Evolutionary conservation across 2,888 invertebrate species (phyloP).

Genomic region (Gastrophysa polygoni): DNA sequence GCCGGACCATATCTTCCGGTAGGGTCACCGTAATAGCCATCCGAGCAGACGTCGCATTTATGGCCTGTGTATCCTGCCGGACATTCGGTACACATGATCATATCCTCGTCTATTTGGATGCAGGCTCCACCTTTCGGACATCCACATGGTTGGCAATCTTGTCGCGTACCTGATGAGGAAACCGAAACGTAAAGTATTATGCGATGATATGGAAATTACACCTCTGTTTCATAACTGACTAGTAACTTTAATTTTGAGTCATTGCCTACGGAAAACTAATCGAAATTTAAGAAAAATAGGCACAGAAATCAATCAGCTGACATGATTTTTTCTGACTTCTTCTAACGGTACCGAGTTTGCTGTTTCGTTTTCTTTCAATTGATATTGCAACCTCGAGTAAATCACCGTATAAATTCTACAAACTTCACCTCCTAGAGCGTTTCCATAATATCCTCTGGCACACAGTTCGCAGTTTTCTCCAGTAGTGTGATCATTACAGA

Average conservation of each 20-base stretch:
- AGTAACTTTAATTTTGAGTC: too few relatives aligned
- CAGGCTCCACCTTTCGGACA: conserved; percentile 96
- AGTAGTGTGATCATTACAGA: conserved; percentile 94
- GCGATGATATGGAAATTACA: too few relatives aligned
- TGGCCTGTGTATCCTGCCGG: conserved; percentile 90
- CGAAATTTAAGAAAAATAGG: too few relatives aligned
- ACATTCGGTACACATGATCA: conserved; percentile 92
- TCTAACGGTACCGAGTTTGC: too few relatives aligned
- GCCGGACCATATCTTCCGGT: conserved; percentile 67
- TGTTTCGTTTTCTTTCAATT: too few relatives aligned
- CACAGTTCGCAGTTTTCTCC: conserved; percentile 96
- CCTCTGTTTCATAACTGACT: too few relatives aligned
- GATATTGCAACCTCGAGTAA: too few relatives aligned
- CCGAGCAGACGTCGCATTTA: conserved; percentile 91
- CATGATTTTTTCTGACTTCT: too few relatives aligned
- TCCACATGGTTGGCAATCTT: conserved; percentile 91
- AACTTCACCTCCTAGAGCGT: conserved; percentile 69
- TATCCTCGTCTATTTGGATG: conserved; percentile 84
- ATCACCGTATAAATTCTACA: too few relatives aligned
- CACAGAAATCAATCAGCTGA: too few relatives aligned
- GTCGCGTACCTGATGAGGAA: conserved; percentile 77
- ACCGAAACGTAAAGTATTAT: too few relatives aligned
- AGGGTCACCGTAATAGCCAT: conserved; percentile 71
- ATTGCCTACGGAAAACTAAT: too few relatives aligned
- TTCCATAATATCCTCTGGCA: conserved; percentile 93